phyloP scores from a whole-genome alignment of 1,140 invertebrate species.

The Bombus confusus region DNA sequence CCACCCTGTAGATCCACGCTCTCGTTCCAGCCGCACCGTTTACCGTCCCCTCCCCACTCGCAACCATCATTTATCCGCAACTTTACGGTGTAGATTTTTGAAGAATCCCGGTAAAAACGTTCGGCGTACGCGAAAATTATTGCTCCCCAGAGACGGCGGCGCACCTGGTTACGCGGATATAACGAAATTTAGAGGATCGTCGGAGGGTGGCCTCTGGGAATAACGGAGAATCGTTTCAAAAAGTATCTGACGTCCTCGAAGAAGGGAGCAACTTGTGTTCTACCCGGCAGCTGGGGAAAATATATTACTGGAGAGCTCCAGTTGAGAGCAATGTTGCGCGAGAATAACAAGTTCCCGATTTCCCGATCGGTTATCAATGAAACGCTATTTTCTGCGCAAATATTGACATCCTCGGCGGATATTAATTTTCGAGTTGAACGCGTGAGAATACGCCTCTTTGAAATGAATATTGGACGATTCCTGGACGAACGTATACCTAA shows the following conservation, averaged over 20 bases:
- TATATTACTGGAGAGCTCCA: not conserved
- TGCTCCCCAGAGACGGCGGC: not conserved
- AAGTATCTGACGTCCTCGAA: conserved; percentile 16
- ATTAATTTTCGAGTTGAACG: not conserved
- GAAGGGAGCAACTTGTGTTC: not conserved
- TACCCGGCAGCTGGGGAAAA: not conserved
- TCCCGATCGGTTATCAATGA: not conserved
- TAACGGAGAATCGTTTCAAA: conserved; percentile 25
- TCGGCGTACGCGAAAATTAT: conserved; percentile 27
- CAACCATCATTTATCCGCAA: conserved; percentile 36
- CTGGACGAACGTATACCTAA: not conserved
- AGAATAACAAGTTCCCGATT: not conserved
- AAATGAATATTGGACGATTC: too few species aligned
- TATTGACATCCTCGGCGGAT: not conserved
- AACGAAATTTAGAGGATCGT: conserved; percentile 40
- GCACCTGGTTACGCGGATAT: conserved; percentile 42
- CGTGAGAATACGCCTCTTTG: not conserved
- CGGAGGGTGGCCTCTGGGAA: not conserved
- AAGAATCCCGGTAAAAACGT: conserved; percentile 29
- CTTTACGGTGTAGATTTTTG: conserved; percentile 29
- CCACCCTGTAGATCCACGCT: not conserved
- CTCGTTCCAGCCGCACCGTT: not conserved
- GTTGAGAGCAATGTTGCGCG: not conserved
- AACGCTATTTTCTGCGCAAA: not conserved
- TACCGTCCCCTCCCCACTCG: not conserved